Percentiles rank a stretch among this genome's conserved stretches.
These are phyloP conservation scores for Pseudopipra pipra DNA, from an alignment of 2,113 vertebrate genomes.

Conservation along the genomic window DNA sequence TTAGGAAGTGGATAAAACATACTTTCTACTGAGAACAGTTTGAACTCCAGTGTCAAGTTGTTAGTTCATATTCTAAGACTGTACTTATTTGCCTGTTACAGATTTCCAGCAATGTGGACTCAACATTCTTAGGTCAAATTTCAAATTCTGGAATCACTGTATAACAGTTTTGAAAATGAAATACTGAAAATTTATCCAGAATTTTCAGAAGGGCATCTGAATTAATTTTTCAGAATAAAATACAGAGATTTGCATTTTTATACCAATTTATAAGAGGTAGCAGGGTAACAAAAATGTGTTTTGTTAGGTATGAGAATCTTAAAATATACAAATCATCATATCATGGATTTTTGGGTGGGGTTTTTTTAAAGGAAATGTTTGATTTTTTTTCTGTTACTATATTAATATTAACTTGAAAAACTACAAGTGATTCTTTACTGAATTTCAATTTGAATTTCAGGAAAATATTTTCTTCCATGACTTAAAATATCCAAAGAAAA, in stretches of 20 bases:
- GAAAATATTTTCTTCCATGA: neutral
- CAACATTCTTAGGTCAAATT: neutral
- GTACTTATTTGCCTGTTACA: neutral
- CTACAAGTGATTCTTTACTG: neutral
- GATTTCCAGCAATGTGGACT: neutral
- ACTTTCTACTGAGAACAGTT: neutral
- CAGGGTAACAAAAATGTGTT: neutral
- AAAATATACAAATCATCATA: neutral
- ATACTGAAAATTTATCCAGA: neutral
- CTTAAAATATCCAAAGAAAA: neutral
- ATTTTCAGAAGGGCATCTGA: neutral
- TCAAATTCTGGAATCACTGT: neutral
- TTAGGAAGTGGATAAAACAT: neutral
- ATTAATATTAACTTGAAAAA: neutral
- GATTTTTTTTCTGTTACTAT: neutral
- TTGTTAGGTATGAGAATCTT: neutral
- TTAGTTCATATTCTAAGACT: neutral
- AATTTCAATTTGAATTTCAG: neutral
- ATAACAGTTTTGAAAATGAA: neutral
- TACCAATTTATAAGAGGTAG: neutral
- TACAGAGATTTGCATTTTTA: neutral
- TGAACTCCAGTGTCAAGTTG: neutral
- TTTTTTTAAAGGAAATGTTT: neutral
- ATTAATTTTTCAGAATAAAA: neutral
- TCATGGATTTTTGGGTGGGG: neutral